A percentile compares a stretch with the other conserved stretches of the same genome.
Conservation (phyloP, 2,888 invertebrate genomes). For the Drosophila buzzatii region DNA sequence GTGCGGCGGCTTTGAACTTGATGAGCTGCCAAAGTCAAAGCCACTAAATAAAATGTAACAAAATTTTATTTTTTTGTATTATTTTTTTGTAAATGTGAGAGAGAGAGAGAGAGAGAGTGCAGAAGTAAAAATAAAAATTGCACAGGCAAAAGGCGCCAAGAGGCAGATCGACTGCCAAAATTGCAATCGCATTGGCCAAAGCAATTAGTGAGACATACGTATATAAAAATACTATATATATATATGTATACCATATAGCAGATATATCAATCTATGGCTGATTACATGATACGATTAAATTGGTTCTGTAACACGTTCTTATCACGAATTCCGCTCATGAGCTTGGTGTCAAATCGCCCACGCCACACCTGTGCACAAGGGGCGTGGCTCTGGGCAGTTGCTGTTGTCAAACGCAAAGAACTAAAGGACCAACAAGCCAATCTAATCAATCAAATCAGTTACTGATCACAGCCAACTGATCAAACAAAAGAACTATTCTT, state of each 20-base stretch:
- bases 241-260: too few relatives aligned
- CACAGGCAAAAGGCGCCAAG: slow-evolving; percentile 19
- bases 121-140: slow-evolving; percentile 55
- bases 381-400: background rate
- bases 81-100: slow-evolving; percentile 8
- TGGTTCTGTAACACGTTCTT: slow-evolving; percentile 27
- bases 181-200: slow-evolving; percentile 50
- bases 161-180: slow-evolving; percentile 53
- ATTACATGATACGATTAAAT: slow-evolving; percentile 28
- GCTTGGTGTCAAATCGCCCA: slow-evolving; percentile 11
- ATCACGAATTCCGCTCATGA: slow-evolving; percentile 28
- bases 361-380: slow-evolving; percentile 21
- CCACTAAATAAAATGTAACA: slow-evolving; percentile 34
- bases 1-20: slow-evolving; percentile 47
- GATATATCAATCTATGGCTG: slow-evolving; percentile 11
- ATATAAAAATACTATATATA: background rate
- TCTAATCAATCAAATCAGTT: slow-evolving; percentile 61
- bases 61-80: background rate
- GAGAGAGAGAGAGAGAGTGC: slow-evolving; percentile 18
- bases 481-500: background rate
- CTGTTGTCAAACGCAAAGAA: background rate
- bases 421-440: slow-evolving; percentile 36
- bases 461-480: background rate
- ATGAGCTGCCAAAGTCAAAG: slow-evolving; percentile 48
- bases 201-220: slow-evolving; percentile 15